Conservation (phyloP, 2,797 vertebrate genomes). For the Oreochromis grahami region DNA sequence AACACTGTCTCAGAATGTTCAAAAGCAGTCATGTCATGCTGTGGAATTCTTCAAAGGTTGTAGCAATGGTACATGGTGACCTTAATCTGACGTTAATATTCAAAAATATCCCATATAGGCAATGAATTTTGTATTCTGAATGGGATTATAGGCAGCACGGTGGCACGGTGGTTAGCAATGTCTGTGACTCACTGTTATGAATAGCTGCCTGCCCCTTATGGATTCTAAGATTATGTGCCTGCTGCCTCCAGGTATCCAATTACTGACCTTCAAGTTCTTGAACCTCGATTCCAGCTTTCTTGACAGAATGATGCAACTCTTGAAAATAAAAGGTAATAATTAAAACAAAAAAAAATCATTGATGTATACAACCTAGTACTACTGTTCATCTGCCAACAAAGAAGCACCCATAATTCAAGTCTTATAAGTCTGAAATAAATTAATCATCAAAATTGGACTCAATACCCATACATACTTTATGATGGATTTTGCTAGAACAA, state of each 20-base stretch:
- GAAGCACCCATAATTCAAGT: not conserved
- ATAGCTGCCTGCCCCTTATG: not conserved
- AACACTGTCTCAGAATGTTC: not conserved
- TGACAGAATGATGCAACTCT: slow-evolving; percentile 95
- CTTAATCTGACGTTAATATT: not conserved
- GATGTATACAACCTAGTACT: not conserved
- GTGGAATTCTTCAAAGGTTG: not conserved
- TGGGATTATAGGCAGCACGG: not conserved
- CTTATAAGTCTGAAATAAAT: not conserved
- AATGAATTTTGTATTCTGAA: not conserved
- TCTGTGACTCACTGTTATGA: not conserved
- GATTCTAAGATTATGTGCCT: not conserved
- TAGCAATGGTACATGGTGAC: not conserved
- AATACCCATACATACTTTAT: not conserved
- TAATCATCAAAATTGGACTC: not conserved
- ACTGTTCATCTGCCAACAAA: not conserved
- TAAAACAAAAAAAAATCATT: not conserved
- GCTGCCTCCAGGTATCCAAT: not conserved
- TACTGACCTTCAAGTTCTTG: slow-evolving; percentile 86
- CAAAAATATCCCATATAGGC: not conserved
- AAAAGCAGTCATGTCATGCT: not conserved
- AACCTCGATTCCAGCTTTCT: slow-evolving; percentile 93
- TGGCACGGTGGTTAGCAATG: not conserved
- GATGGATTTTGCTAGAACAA: too few relatives aligned
- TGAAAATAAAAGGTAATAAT: slow-evolving; percentile 31